Conservation (phyloP, 2,888 invertebrate genomes). For the Reticulitermes lucifugus region DNA sequence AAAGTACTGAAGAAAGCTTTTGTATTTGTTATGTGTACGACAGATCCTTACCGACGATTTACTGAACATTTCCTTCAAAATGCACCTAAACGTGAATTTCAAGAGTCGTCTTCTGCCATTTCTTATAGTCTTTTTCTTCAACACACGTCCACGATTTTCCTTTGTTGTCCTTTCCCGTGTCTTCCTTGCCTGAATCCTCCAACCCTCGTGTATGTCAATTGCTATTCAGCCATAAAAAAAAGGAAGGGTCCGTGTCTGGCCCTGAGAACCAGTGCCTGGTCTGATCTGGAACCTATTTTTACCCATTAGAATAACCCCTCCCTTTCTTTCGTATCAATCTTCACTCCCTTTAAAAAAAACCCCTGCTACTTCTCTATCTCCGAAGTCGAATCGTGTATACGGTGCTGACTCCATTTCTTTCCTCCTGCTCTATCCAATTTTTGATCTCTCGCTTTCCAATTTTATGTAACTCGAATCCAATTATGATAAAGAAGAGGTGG, state of each 20-base stretch:
- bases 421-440: background rate
- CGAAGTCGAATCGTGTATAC: background rate
- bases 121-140: background rate
- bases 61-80: constrained; percentile 22
- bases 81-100: background rate
- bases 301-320: constrained; percentile 27
- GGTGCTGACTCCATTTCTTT: background rate
- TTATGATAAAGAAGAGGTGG: constrained; percentile 28
- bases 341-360: constrained; percentile 19
- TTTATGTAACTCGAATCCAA: constrained; percentile 10
- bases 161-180: background rate
- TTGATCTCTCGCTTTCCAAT: constrained; percentile 1
- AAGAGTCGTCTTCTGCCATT: background rate
- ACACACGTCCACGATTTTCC: background rate
- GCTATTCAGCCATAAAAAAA: constrained; percentile 1
- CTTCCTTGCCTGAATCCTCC: background rate
- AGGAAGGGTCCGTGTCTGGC: background rate
- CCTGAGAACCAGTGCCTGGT: background rate
- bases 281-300: constrained; percentile 33
- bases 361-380: background rate
- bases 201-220: constrained; percentile 3
- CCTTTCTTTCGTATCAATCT: constrained; percentile 33
- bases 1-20: background rate
- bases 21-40: background rate
- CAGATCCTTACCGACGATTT: constrained; percentile 3